These are phyloP conservation scores for Rousettus madagascariensis DNA, from an alignment of 2,797 vertebrate genomes.

Conservation along the genomic window DNA sequence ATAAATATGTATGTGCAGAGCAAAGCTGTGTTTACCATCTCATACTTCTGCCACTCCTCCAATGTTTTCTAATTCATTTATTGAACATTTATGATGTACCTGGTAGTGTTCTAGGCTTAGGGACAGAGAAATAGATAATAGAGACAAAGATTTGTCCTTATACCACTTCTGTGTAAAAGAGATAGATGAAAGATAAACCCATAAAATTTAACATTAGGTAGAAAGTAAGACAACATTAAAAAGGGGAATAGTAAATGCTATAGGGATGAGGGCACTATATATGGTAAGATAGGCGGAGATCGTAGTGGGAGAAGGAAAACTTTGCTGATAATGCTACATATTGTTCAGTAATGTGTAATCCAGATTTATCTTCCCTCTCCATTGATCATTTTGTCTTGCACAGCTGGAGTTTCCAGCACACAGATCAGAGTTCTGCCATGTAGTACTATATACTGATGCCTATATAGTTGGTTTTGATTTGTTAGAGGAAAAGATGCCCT, in stretches of 20 bases:
- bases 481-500: neutral
- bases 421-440: neutral
- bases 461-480: neutral
- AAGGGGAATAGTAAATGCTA: neutral
- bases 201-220: neutral
- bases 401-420: neutral
- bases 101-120: neutral
- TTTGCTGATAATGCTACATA: neutral
- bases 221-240: neutral
- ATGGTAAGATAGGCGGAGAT: neutral
- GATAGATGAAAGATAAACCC: neutral
- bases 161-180: neutral
- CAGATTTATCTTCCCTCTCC: neutral
- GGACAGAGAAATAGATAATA: neutral
- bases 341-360: neutral
- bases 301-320: neutral
- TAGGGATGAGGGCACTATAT: accelerated
- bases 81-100: neutral
- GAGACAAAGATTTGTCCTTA: neutral
- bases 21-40: neutral
- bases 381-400: neutral
- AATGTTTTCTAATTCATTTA: neutral
- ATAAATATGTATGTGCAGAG: neutral
- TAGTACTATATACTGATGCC: neutral
- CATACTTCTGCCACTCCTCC: neutral